phyloP scores from a whole-genome alignment of 1,140 invertebrate species.

The Agraylea sexmaculata region DNA sequence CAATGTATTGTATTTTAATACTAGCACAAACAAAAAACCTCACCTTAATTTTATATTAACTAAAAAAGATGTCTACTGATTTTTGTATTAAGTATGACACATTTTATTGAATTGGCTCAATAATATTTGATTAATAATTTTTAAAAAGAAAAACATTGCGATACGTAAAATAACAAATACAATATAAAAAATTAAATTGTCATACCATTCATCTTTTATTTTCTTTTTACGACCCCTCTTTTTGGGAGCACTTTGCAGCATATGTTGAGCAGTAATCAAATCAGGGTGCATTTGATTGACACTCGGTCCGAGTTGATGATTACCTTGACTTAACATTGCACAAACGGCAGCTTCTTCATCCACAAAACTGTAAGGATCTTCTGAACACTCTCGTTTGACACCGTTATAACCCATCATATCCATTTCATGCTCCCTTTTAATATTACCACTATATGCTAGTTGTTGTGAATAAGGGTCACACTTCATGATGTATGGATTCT shows the following conservation, averaged over 20 bases:
- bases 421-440: conserved; percentile 34
- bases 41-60: no score
- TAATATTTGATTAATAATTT: no score
- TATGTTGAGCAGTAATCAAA: conserved; percentile 35
- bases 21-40: no score
- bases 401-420: conserved; percentile 26
- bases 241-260: conserved; percentile 55
- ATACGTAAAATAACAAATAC: conserved; percentile 1
- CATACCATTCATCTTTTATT: conserved; percentile 45
- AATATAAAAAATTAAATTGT: conserved; percentile 4
- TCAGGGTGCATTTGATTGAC: conserved; percentile 23
- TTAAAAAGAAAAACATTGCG: no score
- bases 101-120: no score
- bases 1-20: no score
- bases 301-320: conserved; percentile 21
- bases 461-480: conserved; percentile 20
- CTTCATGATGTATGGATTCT: conserved; percentile 17
- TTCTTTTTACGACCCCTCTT: conserved; percentile 76
- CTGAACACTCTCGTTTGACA: conserved; percentile 51
- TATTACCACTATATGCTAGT: conserved; percentile 27
- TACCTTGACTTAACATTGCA: conserved; percentile 33
- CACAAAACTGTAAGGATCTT: conserved; percentile 71
- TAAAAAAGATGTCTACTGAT: no score
- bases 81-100: no score
- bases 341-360: conserved; percentile 56